Percentiles rank a stretch among this genome's conserved stretches.
phyloP scores from a whole-genome alignment of 2,113 vertebrate genomes.

The Craseonycteris thonglongyai region DNA sequence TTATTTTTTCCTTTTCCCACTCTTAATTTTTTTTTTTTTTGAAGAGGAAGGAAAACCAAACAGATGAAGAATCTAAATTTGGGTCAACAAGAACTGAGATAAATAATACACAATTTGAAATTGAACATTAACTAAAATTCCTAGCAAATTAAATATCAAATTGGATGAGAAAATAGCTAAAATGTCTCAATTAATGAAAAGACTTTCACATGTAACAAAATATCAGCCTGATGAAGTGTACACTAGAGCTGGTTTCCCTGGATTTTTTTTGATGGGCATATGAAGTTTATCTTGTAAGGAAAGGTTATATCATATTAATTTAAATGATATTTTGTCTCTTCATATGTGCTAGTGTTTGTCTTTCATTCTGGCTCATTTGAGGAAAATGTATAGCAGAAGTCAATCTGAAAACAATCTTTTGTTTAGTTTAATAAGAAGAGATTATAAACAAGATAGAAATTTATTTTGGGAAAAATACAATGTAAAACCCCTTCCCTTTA shows the following conservation, averaged over 20 bases:
- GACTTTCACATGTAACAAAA: background rate
- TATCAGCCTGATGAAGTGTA: background rate
- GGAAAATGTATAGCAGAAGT: background rate
- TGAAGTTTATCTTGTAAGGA: background rate
- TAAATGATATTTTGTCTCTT: background rate
- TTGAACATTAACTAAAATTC: constrained; percentile 2
- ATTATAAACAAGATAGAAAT: background rate
- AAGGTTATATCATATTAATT: background rate
- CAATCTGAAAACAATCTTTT: background rate
- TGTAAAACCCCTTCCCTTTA: background rate
- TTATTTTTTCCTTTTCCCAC: background rate
- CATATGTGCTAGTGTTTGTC: background rate
- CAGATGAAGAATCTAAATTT: background rate
- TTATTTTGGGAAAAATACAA: background rate
- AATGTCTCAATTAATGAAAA: background rate
- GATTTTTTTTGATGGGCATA: background rate
- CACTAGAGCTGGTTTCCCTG: background rate
- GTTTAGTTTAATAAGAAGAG: background rate
- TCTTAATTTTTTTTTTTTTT: background rate
- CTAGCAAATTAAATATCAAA: background rate
- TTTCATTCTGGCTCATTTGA: background rate
- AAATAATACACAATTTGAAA: background rate
- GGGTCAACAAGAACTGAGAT: background rate
- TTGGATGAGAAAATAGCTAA: background rate
- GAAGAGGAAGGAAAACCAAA: constrained; percentile 1